Base-by-base conservation (phyloP, 2,888 invertebrate species). In the Girardia tigrina region DNA sequence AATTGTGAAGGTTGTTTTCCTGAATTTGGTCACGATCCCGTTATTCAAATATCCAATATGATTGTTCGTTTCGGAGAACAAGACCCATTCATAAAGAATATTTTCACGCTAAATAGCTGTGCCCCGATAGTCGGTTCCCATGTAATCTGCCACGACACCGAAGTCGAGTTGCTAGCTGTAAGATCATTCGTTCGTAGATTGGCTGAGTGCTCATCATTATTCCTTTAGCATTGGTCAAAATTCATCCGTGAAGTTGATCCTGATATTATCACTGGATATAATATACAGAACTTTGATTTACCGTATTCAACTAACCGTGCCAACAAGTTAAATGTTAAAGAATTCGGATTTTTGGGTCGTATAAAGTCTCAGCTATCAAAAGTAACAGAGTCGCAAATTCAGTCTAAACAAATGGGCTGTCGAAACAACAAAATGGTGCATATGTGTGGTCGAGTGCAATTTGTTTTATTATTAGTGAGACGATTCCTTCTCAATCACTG, bases 41-140 rank as follows among this genome's bases (percentile, higher is more conserved):
- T 99, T 0, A 99, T 99, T 83, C 98, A 99, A 87, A 98, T 99
- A 80, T 97, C 97, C 29, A 95, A 94, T 82, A 94, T 98, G 90
- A 92, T 97, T 0, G 90, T 92, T 72, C 86, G 89, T 74, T 94
- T 98, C 85, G 97, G 97, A 28, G 92, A 93, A 81, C 6, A 70
- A 29, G 82, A 82, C 23, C 93, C 95, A 0, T 91, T 94, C 83
- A 87, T 94, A 76, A 87, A 92, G 79, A 95, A 94, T 86, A 92
- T 98, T 0, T 98, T 98, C 82, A 95, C 95, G 1, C 86, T 98
- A 69, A 90, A 93, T 79, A 89, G 90, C 0, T 98, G 98, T 86
- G 94, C 95, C 1, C 90, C 94, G 0, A 95, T 99, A 80, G 91
- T 94, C 72, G 94, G 94, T 8, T 89, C 90, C 69, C 90, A 94